phyloP scores from a whole-genome alignment of 2,888 invertebrate species.

The Drosophila prostipennis region DNA sequence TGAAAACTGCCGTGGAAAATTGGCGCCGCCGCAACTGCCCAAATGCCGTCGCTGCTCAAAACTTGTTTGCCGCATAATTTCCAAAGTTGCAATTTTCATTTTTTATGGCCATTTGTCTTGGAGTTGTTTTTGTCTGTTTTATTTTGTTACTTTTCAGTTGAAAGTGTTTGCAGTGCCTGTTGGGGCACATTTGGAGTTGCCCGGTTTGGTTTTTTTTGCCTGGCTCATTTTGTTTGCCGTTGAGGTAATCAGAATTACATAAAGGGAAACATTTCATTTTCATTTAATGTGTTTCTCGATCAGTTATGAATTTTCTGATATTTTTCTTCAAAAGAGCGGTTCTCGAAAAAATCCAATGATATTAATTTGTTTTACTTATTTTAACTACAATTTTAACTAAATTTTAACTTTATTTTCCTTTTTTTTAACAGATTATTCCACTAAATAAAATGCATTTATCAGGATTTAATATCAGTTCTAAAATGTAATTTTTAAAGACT shows the following conservation, averaged over 20 bases:
- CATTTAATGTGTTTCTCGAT: too few species aligned
- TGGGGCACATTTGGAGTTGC: conserved; percentile 36
- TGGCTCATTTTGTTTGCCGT: conserved; percentile 7
- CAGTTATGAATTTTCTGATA: too few species aligned
- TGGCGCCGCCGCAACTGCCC: conserved; percentile 31
- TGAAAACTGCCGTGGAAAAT: conserved; percentile 32
- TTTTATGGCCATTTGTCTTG: conserved; percentile 61
- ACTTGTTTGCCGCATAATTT: conserved; percentile 72
- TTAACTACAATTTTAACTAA: too few species aligned
- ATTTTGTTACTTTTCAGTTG: conserved; percentile 24
- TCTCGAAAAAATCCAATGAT: too few species aligned
- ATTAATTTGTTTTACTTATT: too few species aligned
- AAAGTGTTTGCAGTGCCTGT: conserved; percentile 47
- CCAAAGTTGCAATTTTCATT: conserved; percentile 71
- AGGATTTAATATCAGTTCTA: too few species aligned
- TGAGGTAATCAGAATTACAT: conserved; percentile 66
- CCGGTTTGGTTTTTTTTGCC: conserved; percentile 33
- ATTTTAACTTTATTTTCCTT: too few species aligned
- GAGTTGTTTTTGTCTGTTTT: conserved; percentile 16
- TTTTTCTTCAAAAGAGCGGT: too few species aligned
- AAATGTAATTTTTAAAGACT: too few species aligned
- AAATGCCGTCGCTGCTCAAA: conserved; percentile 46
- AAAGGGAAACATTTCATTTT: conserved; percentile 14
- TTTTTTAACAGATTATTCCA: too few species aligned
- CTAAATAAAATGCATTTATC: too few species aligned